Conservation (phyloP, 1,140 invertebrate genomes). For the Phymorhynchus buccinoides region DNA sequence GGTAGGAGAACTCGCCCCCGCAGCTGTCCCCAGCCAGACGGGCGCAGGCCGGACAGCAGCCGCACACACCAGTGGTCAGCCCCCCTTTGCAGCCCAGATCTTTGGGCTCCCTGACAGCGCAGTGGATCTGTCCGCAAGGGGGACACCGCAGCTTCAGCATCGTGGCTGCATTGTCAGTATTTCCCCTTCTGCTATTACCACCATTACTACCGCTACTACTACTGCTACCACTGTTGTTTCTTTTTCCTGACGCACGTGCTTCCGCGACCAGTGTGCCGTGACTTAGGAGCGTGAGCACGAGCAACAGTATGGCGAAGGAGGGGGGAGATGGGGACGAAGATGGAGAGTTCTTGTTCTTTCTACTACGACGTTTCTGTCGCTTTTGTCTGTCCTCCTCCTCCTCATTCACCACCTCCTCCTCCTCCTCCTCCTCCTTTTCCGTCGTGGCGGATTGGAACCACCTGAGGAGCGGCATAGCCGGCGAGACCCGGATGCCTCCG, state of each 20-base stretch:
- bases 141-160: conserved; percentile 55
- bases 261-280: background rate
- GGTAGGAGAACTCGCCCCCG: conserved; percentile 67
- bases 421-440: background rate
- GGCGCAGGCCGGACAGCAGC: conserved; percentile 71
- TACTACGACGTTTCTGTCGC: background rate
- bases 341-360: background rate
- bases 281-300: background rate
- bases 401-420: too few relatives aligned
- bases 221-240: background rate
- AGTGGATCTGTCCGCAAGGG: conserved; percentile 67
- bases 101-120: conserved; percentile 52
- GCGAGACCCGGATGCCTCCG: background rate
- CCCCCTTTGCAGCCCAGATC: conserved; percentile 65
- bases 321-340: background rate
- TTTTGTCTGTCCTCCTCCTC: background rate
- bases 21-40: conserved; percentile 64
- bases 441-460: background rate
- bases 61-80: conserved; percentile 66
- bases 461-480: background rate
- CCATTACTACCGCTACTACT: background rate
- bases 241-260: background rate
- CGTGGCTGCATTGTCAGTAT: background rate
- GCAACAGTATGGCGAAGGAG: background rate
- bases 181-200: background rate